Evolutionary conservation across 2,113 vertebrate genomes (phyloP).

Genomic region (Macrotus californicus): DNA sequence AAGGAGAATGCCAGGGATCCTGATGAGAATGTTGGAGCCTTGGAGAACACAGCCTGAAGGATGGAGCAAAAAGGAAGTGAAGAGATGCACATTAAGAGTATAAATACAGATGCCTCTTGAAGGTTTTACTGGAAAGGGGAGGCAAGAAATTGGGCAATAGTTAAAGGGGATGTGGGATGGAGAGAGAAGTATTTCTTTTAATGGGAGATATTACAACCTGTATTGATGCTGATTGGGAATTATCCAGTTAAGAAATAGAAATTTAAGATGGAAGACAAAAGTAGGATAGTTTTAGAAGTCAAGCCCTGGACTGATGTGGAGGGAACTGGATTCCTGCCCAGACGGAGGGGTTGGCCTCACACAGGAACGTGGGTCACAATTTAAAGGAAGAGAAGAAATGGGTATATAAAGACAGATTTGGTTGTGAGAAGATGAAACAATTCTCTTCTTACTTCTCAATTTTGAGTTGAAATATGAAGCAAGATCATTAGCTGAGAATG

Average conservation of each 20-base stretch:
- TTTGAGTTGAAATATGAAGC: conserved; percentile 5
- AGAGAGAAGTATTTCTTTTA: background rate
- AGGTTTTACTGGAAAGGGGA: background rate
- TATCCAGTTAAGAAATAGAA: background rate
- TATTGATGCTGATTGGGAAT: background rate
- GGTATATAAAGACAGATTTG: background rate
- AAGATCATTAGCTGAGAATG: background rate
- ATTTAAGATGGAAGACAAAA: background rate
- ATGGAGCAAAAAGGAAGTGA: background rate
- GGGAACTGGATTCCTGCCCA: background rate
- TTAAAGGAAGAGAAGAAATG: background rate
- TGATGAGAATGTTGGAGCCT: background rate
- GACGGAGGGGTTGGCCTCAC: background rate
- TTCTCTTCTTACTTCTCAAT: conserved; percentile 12
- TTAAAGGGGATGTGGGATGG: background rate
- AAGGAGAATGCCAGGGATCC: background rate
- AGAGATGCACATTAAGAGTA: background rate
- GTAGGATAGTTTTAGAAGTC: background rate
- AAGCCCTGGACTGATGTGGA: background rate
- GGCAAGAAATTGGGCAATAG: background rate
- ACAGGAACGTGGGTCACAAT: background rate
- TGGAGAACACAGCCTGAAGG: background rate
- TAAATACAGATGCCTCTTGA: background rate
- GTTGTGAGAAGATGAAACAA: background rate
- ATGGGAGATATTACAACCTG: background rate